A percentile compares a stretch with the other conserved stretches of the same genome.
These are phyloP conservation scores for Pantherophis alleghaniensis DNA, from an alignment of 2,797 vertebrate species.

Conservation along the genomic window DNA sequence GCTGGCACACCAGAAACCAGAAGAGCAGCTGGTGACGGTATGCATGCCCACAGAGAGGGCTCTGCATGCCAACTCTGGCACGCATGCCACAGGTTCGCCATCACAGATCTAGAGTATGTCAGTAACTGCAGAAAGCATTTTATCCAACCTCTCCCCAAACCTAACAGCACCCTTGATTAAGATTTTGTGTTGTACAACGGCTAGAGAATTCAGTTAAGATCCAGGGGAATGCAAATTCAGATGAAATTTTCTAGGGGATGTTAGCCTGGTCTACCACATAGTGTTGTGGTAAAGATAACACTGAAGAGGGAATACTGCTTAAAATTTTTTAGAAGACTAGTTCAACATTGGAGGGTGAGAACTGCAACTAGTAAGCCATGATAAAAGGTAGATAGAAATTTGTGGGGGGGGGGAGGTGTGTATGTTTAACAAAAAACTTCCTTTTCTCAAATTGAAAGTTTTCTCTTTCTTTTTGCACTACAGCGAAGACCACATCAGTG, in stretches of 20 bases:
- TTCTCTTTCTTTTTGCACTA: constrained; percentile 14
- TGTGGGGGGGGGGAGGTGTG: background rate
- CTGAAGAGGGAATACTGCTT: background rate
- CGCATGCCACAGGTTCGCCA: too few relatives aligned
- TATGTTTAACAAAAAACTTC: background rate
- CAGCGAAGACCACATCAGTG: constrained; percentile 85
- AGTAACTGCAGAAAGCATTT: background rate
- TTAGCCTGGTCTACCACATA: background rate
- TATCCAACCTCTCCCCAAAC: background rate
- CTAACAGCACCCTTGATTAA: background rate
- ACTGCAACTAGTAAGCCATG: background rate
- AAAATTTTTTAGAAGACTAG: background rate
- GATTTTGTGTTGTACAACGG: background rate
- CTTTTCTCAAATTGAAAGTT: background rate
- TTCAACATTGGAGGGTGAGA: background rate
- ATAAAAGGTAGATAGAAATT: background rate
- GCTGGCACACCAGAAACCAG: too few relatives aligned
- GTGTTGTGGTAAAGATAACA: background rate
- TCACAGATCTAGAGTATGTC: background rate
- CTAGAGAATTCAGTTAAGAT: background rate
- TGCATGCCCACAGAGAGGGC: too few relatives aligned
- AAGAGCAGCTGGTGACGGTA: too few relatives aligned
- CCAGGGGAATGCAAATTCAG: background rate
- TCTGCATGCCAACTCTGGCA: too few relatives aligned
- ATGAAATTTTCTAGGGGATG: background rate